These are phyloP conservation scores for Brachionus angularis DNA, from an alignment of 1,140 invertebrate genomes.

Conservation along the genomic window DNA sequence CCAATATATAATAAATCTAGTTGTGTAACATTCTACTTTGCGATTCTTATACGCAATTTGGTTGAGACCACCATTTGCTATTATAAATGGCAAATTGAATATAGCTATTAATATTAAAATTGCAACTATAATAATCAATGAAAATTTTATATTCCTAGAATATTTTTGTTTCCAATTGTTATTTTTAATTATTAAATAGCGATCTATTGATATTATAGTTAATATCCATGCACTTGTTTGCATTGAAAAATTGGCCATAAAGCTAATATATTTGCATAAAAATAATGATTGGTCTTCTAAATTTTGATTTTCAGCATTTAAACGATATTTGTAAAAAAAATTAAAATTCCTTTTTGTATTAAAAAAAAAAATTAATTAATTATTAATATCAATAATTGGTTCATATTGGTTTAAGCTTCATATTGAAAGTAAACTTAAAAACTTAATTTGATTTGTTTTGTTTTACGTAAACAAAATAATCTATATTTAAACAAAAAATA, in stretches of 20 bases:
- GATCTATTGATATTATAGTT: conserved; percentile 32
- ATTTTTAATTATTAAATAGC: conserved; percentile 21
- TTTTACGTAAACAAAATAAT: too few species aligned
- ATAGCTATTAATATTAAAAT: background rate
- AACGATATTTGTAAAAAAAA: conserved; percentile 43
- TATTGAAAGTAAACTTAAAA: too few species aligned
- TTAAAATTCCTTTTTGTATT: conserved; percentile 42
- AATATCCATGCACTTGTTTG: conserved; percentile 41
- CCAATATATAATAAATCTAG: conserved; percentile 29
- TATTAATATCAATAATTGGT: background rate
- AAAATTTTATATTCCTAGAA: conserved; percentile 30
- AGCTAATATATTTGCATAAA: conserved; percentile 42
- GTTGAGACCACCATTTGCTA: background rate
- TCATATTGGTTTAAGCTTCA: too few species aligned
- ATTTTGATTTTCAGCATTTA: conserved; percentile 24
- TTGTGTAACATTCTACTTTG: conserved; percentile 38
- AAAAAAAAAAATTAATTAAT: conserved; percentile 19
- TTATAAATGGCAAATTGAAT: conserved; percentile 23
- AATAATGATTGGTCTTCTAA: conserved; percentile 34
- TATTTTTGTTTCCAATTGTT: conserved; percentile 41
- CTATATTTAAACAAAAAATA: too few species aligned
- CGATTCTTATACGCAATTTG: background rate
- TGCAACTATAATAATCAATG: background rate
- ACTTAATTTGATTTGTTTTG: too few species aligned
- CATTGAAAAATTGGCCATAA: conserved; percentile 42